Evolutionary conservation across 1,140 invertebrate species (phyloP).

Genomic region (Drosophila simulans): DNA sequence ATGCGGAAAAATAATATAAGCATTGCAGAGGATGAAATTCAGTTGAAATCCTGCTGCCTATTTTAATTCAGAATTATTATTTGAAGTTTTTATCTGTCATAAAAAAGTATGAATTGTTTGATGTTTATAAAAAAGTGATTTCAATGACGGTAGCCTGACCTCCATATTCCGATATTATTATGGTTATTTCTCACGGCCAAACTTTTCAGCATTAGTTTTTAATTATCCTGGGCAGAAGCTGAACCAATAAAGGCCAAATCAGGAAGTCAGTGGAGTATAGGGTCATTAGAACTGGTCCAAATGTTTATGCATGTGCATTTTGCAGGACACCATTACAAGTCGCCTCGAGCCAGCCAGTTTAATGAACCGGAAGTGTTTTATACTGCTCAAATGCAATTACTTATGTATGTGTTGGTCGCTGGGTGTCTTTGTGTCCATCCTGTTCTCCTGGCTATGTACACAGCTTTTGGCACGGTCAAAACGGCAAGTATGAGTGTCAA

Average conservation of each 20-base stretch:
- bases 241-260: not conserved
- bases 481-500: constrained; percentile 56
- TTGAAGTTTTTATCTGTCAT: no score
- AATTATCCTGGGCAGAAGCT: not conserved
- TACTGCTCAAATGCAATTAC: constrained; percentile 64
- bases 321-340: constrained; percentile 10
- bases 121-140: no score
- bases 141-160: no score
- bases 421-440: not conserved
- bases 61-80: no score
- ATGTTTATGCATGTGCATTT: constrained; percentile 30
- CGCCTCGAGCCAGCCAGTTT: constrained; percentile 43
- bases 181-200: not conserved
- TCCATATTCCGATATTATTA: not conserved
- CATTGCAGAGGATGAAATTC: no score
- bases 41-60: no score
- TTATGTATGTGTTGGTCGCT: constrained; percentile 34
- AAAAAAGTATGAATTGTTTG: no score
- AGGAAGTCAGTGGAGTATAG: constrained; percentile 8
- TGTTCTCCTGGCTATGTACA: constrained; percentile 17
- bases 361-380: constrained; percentile 79
- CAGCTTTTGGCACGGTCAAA: constrained; percentile 55
- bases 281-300: constrained; percentile 20
- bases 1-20: not conserved
- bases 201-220: not conserved